phyloP scores from a whole-genome alignment of 2,113 vertebrate species.

The Notarius quadriscutis region DNA sequence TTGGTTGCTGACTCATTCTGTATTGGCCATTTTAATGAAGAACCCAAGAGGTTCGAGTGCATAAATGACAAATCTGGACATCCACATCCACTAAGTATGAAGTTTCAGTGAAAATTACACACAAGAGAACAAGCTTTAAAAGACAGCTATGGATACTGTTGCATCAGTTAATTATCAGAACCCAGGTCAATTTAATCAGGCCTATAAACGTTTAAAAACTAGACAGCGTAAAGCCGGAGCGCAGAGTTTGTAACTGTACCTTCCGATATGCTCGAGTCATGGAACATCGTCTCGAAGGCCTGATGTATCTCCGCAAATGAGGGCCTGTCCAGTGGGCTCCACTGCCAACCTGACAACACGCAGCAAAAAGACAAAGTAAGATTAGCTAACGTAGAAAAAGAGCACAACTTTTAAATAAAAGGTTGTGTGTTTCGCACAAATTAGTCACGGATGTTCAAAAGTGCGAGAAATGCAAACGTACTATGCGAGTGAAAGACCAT shows the following conservation, averaged over 20 bases:
- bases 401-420: neutral
- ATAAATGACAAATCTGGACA: neutral
- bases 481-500: neutral
- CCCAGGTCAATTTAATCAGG: neutral
- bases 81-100: neutral
- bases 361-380: constrained; percentile 8
- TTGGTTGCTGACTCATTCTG: neutral
- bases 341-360: constrained; percentile 86
- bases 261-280: constrained; percentile 97
- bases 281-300: constrained; percentile 99
- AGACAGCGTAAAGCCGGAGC: neutral
- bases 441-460: neutral
- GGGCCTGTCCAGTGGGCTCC: constrained; percentile 91
- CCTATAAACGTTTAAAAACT: neutral
- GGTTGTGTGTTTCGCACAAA: neutral
- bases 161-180: neutral
- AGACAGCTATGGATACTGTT: neutral
- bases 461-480: neutral
- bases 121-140: neutral
- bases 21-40: neutral
- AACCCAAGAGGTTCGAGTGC: neutral
- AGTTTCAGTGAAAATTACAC: neutral
- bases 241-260: constrained; percentile 68
- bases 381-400: neutral
- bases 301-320: constrained; percentile 96